phyloP scores from a whole-genome alignment of 37 sponge, comb jelly and placozoan species.

The Lycopodina hypogea region DNA sequence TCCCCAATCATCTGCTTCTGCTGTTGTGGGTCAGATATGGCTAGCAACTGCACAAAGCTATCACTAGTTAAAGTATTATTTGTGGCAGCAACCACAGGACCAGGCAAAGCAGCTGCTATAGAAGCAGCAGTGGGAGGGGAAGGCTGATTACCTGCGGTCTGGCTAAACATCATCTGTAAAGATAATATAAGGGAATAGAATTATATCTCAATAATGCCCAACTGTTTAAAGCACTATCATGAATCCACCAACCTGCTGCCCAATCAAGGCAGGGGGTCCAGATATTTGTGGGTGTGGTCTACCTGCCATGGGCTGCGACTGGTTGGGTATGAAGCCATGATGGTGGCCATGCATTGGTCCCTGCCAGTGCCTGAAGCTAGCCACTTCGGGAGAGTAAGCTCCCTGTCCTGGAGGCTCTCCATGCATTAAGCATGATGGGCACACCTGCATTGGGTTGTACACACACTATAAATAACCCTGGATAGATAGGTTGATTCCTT shows the following conservation, averaged over 20 bases:
- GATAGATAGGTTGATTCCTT: too few species aligned
- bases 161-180: conserved; percentile 47
- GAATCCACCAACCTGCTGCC: background rate
- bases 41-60: conserved; percentile 30
- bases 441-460: conserved; percentile 62
- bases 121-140: conserved; percentile 8
- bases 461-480: too few species aligned
- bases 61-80: background rate
- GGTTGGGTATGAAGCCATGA: conserved; percentile 21
- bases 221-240: too few species aligned
- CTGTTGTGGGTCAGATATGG: conserved; percentile 69
- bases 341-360: conserved; percentile 6
- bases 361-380: conserved; percentile 55
- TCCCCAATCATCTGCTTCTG: conserved; percentile 98
- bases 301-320: conserved; percentile 22
- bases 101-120: background rate
- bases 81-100: background rate
- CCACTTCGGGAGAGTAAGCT: conserved; percentile 53
- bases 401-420: conserved; percentile 55
- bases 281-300: conserved; percentile 17
- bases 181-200: conserved; percentile 1
- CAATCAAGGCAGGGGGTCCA: background rate
- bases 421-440: conserved; percentile 43
- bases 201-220: too few species aligned
- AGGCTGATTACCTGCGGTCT: conserved; percentile 62